Conservation (phyloP, 2,797 vertebrate species). For the Fundulus diaphanus region DNA sequence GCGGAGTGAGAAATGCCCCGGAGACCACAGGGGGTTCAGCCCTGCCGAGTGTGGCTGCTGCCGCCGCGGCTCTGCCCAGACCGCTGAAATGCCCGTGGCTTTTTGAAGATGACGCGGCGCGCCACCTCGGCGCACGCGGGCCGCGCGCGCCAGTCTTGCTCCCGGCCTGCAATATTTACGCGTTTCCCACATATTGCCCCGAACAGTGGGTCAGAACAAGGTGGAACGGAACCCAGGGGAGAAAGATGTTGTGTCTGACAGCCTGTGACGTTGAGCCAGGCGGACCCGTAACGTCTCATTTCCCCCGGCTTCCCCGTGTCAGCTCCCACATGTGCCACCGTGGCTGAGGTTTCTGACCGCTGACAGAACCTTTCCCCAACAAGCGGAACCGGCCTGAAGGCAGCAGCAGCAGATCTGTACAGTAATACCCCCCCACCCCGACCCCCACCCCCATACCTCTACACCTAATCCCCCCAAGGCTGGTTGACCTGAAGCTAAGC, state of each 20-base stretch:
- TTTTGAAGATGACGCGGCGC: slow-evolving; percentile 22
- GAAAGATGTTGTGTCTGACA: slow-evolving; percentile 11
- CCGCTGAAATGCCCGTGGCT: slow-evolving; percentile 39
- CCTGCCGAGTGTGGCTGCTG: slow-evolving; percentile 52
- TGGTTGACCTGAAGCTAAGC: slow-evolving; percentile 53
- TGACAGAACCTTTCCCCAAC: slow-evolving; percentile 59
- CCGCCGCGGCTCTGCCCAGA: slow-evolving; percentile 20
- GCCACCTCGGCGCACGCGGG: slow-evolving; percentile 12
- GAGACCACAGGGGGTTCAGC: slow-evolving; percentile 68
- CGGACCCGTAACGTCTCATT: slow-evolving; percentile 24
- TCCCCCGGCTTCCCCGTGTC: slow-evolving; percentile 32
- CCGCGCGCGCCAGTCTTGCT: slow-evolving; percentile 18
- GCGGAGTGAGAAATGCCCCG: slow-evolving; percentile 71
- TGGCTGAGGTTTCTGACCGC: slow-evolving; percentile 72
- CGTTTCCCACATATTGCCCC: slow-evolving; percentile 11
- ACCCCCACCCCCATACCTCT: background rate
- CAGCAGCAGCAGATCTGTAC: slow-evolving; percentile 57
- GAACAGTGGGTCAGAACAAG: background rate
- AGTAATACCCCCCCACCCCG: slow-evolving; percentile 58
- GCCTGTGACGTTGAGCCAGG: slow-evolving; percentile 20
- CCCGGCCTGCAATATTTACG: background rate
- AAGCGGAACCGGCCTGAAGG: slow-evolving; percentile 44
- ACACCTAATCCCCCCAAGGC: slow-evolving; percentile 40
- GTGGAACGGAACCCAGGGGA: slow-evolving; percentile 6
- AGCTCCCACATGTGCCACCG: slow-evolving; percentile 54